Conservation (phyloP, 2,113 vertebrate species). For the Chionis minor region DNA sequence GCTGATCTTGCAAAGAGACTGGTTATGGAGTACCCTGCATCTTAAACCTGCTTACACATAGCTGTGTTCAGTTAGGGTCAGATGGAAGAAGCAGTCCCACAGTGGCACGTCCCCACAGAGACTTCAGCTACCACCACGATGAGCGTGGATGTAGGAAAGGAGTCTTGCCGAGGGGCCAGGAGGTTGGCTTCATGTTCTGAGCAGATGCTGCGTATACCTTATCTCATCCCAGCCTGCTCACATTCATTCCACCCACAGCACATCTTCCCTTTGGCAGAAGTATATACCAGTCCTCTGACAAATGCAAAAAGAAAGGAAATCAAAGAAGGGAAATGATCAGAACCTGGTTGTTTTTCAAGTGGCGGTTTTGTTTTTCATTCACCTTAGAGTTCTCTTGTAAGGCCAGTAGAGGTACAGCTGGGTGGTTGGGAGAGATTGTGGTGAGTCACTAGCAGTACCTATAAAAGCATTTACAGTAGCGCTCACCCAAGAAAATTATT, state of each 20-base stretch:
- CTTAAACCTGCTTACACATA: not conserved
- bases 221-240: not conserved
- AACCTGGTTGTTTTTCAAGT: not conserved
- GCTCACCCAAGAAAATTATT: not conserved
- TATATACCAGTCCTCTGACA: not conserved
- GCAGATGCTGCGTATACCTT: not conserved
- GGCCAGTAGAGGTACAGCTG: not conserved
- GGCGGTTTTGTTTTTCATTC: not conserved
- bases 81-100: not conserved
- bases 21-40: not conserved
- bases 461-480: not conserved
- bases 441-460: not conserved
- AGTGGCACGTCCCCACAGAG: not conserved
- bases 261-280: not conserved
- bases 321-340: not conserved
- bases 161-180: not conserved
- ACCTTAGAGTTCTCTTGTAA: not conserved
- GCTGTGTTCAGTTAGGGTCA: not conserved
- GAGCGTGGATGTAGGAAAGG: not conserved
- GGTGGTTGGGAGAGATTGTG: not conserved
- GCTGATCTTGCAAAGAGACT: not conserved
- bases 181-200: not conserved
- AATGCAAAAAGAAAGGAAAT: not conserved
- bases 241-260: not conserved
- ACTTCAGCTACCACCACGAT: not conserved